Evolutionary conservation across 1,140 invertebrate species (phyloP).

Genomic region (Drosophila tristis): DNA sequence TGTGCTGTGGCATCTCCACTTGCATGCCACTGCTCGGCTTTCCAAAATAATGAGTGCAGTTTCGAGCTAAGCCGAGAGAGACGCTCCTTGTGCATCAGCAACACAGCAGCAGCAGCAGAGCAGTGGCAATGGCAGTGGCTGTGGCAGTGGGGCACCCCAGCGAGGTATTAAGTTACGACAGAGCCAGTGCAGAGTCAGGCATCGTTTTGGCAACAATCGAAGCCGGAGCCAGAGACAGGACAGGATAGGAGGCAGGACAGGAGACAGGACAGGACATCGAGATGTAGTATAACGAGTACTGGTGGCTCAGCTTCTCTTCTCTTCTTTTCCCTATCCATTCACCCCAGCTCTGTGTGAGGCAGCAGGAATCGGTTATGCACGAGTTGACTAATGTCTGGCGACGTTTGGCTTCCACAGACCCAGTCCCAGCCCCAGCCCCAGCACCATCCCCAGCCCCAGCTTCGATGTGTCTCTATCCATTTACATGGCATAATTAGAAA

Average conservation of each 20-base stretch:
- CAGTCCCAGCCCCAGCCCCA: background rate
- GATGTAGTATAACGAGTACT: too few species aligned
- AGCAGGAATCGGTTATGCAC: conserved; percentile 62
- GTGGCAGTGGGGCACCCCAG: conserved; percentile 1
- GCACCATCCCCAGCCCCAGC: background rate
- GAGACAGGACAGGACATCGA: too few species aligned
- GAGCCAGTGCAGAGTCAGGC: conserved; percentile 7
- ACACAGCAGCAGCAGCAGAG: background rate
- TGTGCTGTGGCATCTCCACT: conserved; percentile 12
- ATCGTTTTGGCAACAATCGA: conserved; percentile 47
- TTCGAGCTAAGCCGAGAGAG: conserved; percentile 17
- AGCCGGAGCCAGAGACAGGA: conserved; percentile 1
- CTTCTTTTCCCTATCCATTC: background rate
- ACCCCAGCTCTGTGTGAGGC: background rate
- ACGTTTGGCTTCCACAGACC: conserved; percentile 29
- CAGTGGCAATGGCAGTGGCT: too few species aligned
- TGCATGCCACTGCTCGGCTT: conserved; percentile 21
- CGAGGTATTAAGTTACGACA: conserved; percentile 51
- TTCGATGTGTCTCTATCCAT: conserved; percentile 44
- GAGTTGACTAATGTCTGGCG: conserved; percentile 62
- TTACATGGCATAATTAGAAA: conserved; percentile 75
- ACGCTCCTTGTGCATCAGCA: conserved; percentile 24
- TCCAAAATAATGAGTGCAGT: conserved; percentile 56
- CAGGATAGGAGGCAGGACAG: background rate
- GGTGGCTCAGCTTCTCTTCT: background rate